Base-by-base conservation (phyloP, 2,797 vertebrate species). In the Amazonetta brasiliensis region DNA sequence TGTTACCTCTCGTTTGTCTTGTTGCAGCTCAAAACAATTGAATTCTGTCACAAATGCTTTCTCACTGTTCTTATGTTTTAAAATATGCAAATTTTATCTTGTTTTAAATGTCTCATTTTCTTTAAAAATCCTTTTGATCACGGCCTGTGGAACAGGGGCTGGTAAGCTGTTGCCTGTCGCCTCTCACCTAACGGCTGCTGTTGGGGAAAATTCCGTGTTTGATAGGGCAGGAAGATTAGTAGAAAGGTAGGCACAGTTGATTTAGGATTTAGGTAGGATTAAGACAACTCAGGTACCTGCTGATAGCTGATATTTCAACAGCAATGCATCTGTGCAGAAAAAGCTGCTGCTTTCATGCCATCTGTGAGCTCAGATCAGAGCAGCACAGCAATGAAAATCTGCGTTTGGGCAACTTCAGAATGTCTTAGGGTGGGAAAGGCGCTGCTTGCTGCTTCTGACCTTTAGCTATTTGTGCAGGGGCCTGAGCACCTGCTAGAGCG, bases 201-300 rank as follows among this genome's bases (percentile, higher is more conserved):
- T 37, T 7, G 4, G 66, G 59, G 68, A 92, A 59, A 84, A 71
- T 58, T 87, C 58, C 10, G 60, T 4, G 1, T 90, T 58, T 64
- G 94, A 87, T 94, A 92, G 92, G 60, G 56, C n/a, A 37, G 85
- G 83, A 17, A 94, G 95, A 95, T 96, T 89, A 96, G 18, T 23
- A 37, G 86, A 12, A 58, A 84, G 56, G 89, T 67, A 48, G 76
- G 86, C 43, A 0, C 90, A 80, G 87, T 16, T 67, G 94, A 71
- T 72, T 86, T 79, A 43, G 94, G 94, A 87, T 92, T 96, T 95
- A 87, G 91, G 92, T 43, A 58, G 95, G 95, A 96, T 96, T 96
- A 94, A 94, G 77, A 31, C 67, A 67, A 83, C 80, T 79, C 83
- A 17, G 95, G 89, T 96, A 83, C 91, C 95, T 96, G 95, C 96